Base-by-base conservation (phyloP, 2,888 invertebrate species). In the Cyclophora punctaria region DNA sequence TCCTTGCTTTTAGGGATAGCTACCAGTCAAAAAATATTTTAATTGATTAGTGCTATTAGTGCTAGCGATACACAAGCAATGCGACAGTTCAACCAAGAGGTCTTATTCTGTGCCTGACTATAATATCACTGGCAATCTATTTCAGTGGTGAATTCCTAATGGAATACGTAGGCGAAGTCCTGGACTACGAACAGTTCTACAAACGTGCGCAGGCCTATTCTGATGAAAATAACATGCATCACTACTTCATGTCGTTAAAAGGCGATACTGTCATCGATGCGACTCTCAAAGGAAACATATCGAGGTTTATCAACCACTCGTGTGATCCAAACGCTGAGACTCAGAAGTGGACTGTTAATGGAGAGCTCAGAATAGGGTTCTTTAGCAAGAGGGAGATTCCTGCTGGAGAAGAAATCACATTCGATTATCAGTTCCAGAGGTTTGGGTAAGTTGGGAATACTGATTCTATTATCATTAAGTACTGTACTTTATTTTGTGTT, bases 291-390 rank as follows among this genome's bases (percentile, higher is more conserved):
- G 99, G 99, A 40, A 99, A 98, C 76, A 93, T 96, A 53, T 98
- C 99, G 0, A 90, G 99, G 43, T 99, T 99, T 74, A 98, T 99
- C 64, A 99, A 99, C 82, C 99, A 99, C 78, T 98, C 98, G 45
- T 99, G 99, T 77, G 98, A 98, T 66, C 99, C 99, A 0, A 99
- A 99, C 79, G 96, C 98, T 3, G 98, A 98, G 84, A 99, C 99
- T 0, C 98, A 99, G 83, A 99, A 99, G 85, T 97, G 96, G 96
- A 96, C 96, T 0, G 96, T 96, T 0, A 96, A 96, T 69, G 96
- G 96, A 0, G 96, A 97, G 76, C 83, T 98, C 45, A 90, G 99
- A 60, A 96, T 99, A 66, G 99, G 99, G 0, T 99, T 99, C 88
- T 99, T 99, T 82, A 95, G 98, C 62, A 94, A 93, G 56, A 90